Evolutionary conservation across 1,140 invertebrate genomes (phyloP), one percentile per base, ranked within the genome.

Genomic region (Hypsibius dujardini): DNA sequence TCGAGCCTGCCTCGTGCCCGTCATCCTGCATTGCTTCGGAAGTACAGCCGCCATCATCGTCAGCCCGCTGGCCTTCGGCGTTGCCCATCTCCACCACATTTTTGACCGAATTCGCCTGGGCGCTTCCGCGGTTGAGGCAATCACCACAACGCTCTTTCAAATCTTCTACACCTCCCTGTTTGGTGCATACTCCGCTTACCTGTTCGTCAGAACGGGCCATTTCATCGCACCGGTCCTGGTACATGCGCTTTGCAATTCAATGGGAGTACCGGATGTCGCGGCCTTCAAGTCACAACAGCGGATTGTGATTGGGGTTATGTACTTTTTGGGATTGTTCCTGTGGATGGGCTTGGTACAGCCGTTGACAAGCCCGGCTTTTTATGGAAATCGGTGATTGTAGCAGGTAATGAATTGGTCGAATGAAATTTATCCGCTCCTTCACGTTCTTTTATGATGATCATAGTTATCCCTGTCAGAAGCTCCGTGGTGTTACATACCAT

Each of bases 191-290:
- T 93, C 92, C 15, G 89, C 91, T 46, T 94, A 87, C 78, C 79
- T 96, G 62, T 95, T 95, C 74, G 73, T 84, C 3, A 76, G 82
- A 76, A 84, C 83, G 76, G 82, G 91, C 71, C 91, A 95, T 78
- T 85, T 95, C 76, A 81, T 87, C 28, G 89, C 91, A 7, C 88
- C 90, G n/a, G 85, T 95, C 74, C 77, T 91, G 12, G 90, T 86
- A 2, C 93, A 95, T 79, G 87, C 90, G 1, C 94, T 95, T 79
- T 96, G 92, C 79, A 95, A 96, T 81, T 88, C 91, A 78, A 95
- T 96, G 89, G 93, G 92, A 46, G 88, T 95, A 76, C 92, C 92
- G 0, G 89, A 94, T 78, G 83, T 95, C 73, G 82, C 82, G 1
- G 90, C 92, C 78, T 81, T 95, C 1, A 77, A 84, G 59, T 83